Evolutionary conservation across 2,797 vertebrate genomes (phyloP), one percentile per base, ranked within the genome.

Genomic region (Cephalopachus bancanus): DNA sequence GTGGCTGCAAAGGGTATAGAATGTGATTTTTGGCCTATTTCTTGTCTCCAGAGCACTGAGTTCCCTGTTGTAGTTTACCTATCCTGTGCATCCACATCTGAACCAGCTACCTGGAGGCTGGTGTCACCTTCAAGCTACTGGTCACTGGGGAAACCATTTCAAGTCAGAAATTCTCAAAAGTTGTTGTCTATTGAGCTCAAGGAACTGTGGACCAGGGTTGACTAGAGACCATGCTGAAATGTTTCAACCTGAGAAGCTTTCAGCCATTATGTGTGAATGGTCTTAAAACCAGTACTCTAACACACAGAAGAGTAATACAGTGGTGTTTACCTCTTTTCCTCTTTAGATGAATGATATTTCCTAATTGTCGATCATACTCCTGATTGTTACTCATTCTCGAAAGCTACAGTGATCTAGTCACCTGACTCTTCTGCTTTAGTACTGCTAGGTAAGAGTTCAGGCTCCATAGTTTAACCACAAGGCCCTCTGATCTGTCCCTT

Each of bases 101-200:
- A 65, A 28, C 60, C 16, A 53, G 69, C 65, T 24, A 79, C 19
- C 12, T 19, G 3, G 69, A 86, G 22, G 15, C 51, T 74, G 28
- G 20, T 33, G 75, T 57, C 14, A 33, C 28, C 44, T 3, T 17
- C 3, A 16, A 37, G 59, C 62, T 83, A 69, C 64, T 81, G 59
- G 60, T 81, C 37, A 14, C 30, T 78, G 84, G 83, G 37, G 19
- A 93, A 79, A 57, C 20, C 20, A 62, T 92, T 96, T 17, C n/a
- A 30, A 64, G 71, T 60, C 59, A 37, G 16, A 33, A 59, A 87
- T n/a, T 28, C 75, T 92, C 65, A 59, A 62, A 44, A 59, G 60
- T 10, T 37, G n/a, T 55, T 51, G 55, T 62, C 69, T 88, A 24
- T 22, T 7, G 64, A 55, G 28, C 74, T 24, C 57, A 30, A 65